These are phyloP conservation scores for Anarhynchus alexandrinus DNA, from an alignment of 2,113 vertebrate genomes.

Conservation along the genomic window DNA sequence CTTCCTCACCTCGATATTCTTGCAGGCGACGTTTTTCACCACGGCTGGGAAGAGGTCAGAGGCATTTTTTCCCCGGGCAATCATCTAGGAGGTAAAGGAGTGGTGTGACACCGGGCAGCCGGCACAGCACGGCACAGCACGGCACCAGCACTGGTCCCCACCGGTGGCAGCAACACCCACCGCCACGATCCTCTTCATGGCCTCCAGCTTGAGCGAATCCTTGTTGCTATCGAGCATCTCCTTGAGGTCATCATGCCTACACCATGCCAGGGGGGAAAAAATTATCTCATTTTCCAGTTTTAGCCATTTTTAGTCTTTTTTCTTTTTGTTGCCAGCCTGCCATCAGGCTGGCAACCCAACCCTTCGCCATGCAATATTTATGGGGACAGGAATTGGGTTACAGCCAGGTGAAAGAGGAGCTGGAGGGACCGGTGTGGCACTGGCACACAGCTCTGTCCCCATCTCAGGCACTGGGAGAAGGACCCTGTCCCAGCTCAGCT, in stretches of 20 bases:
- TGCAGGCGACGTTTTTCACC: conserved; percentile 97
- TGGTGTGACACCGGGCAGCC: fast-evolving
- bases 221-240: conserved; percentile 99
- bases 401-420: conserved; percentile 33
- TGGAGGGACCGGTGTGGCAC: fast-evolving
- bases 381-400: conserved; percentile 12
- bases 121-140: neutral
- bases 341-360: neutral
- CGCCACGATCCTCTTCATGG: conserved; percentile 98
- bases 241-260: conserved; percentile 95
- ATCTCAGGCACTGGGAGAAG: neutral
- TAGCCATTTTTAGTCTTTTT: neutral
- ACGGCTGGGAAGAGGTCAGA: conserved; percentile 97
- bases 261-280: fast-evolving
- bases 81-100: conserved; percentile 81
- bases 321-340: neutral
- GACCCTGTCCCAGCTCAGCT: fast-evolving
- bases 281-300: neutral
- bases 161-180: conserved; percentile 69
- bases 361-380: conserved; percentile 57
- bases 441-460: neutral
- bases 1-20: conserved; percentile 93
- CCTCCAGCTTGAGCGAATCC: conserved; percentile 96
- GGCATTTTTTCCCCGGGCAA: conserved; percentile 94
- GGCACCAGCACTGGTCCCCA: neutral